These are phyloP conservation scores for Scolopax rusticola DNA, from an alignment of 2,797 vertebrate genomes.

Conservation along the genomic window DNA sequence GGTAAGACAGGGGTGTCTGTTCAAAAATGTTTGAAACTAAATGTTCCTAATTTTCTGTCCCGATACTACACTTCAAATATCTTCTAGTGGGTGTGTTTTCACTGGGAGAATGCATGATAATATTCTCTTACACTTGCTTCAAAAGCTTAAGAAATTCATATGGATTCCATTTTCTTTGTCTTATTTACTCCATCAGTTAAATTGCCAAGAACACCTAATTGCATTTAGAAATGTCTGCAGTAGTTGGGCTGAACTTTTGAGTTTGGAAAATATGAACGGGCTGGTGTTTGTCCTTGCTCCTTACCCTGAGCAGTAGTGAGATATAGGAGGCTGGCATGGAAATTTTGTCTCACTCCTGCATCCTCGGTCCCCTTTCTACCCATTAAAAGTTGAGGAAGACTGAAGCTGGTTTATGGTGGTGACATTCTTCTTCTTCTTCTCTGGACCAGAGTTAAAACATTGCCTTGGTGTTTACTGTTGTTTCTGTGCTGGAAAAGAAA, in stretches of 20 bases:
- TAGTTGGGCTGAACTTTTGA: neutral
- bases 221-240: neutral
- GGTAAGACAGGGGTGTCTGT: neutral
- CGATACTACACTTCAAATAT: neutral
- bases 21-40: neutral
- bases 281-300: neutral
- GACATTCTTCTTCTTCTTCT: neutral
- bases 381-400: neutral
- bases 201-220: neutral
- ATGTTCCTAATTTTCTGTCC: neutral
- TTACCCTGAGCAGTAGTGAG: neutral
- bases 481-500: neutral
- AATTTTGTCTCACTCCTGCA: too few relatives aligned
- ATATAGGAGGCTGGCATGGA: neutral
- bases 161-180: neutral
- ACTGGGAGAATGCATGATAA: neutral
- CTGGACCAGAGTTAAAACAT: neutral
- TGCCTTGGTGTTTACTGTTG: neutral
- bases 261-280: neutral
- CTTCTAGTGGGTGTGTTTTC: neutral
- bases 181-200: neutral
- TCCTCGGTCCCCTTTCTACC: neutral
- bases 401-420: neutral
- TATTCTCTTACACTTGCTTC: neutral
- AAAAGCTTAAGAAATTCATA: neutral